Evolutionary conservation across 2,888 invertebrate genomes (phyloP).

Genomic region (Pharmacophagus antenor): DNA sequence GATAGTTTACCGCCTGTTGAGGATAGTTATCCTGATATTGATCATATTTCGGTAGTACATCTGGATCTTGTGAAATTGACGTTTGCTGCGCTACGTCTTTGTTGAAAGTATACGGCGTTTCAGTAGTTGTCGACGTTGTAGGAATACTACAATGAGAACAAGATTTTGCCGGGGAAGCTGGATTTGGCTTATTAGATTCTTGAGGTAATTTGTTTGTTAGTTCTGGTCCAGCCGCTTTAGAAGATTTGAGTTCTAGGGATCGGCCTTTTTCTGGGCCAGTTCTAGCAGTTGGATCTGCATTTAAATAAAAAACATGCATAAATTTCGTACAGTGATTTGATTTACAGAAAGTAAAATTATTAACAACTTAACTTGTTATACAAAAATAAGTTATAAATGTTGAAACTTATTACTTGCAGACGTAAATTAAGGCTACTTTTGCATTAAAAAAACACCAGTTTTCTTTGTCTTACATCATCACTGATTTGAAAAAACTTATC

Average conservation of each 20-base stretch:
- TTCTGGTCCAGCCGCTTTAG: conserved; percentile 32
- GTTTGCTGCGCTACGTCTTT: conserved; percentile 24
- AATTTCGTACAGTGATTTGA: too few relatives aligned
- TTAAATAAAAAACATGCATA: neutral
- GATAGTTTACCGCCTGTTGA: conserved; percentile 4
- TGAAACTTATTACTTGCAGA: too few relatives aligned
- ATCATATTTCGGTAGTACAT: conserved; percentile 29
- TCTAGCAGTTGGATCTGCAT: conserved; percentile 47
- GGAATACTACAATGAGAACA: conserved; percentile 83
- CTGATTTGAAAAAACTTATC: too few relatives aligned
- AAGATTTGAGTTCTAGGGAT: conserved; percentile 50
- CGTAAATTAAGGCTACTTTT: too few relatives aligned
- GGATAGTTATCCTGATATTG: conserved; percentile 12
- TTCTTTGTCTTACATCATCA: too few relatives aligned
- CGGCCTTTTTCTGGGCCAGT: conserved; percentile 53
- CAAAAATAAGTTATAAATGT: too few relatives aligned
- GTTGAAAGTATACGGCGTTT: conserved; percentile 9
- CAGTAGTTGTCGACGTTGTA: conserved; percentile 56
- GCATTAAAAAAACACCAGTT: too few relatives aligned
- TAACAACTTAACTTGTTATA: too few relatives aligned
- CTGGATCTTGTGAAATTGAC: conserved; percentile 29
- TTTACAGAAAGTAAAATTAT: too few relatives aligned
- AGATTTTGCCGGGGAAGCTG: conserved; percentile 65
- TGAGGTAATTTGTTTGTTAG: conserved; percentile 30
- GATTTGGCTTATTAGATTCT: conserved; percentile 38